Evolutionary conservation across 2,113 vertebrate genomes (phyloP).

Genomic region (Irena cyanogastra): DNA sequence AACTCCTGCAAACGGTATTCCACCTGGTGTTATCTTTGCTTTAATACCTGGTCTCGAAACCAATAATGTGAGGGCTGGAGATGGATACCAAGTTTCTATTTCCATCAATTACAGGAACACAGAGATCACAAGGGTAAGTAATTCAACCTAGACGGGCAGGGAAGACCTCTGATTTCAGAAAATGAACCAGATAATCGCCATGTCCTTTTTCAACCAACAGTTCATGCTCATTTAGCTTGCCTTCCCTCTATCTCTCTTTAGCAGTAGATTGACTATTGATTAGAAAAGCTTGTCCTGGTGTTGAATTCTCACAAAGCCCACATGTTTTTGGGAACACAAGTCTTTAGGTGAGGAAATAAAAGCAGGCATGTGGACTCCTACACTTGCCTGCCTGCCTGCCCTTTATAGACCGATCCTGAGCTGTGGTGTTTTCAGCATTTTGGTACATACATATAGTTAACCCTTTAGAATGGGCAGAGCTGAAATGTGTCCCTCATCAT

Average conservation of each 20-base stretch:
- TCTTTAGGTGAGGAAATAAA: background rate
- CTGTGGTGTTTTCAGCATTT: background rate
- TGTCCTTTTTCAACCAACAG: background rate
- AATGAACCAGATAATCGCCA: conserved; percentile 9
- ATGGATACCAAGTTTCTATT: background rate
- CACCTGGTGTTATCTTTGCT: background rate
- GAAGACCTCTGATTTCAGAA: conserved; percentile 18
- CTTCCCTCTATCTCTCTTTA: background rate
- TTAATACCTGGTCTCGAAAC: background rate
- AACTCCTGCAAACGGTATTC: background rate
- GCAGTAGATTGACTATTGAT: conserved; percentile 17
- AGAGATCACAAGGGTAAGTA: background rate
- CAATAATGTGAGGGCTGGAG: background rate
- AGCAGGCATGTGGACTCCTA: background rate
- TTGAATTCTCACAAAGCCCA: background rate
- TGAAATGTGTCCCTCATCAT: background rate
- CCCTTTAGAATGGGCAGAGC: background rate
- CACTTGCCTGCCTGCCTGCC: background rate
- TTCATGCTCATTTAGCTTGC: background rate
- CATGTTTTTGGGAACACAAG: background rate
- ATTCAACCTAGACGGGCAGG: background rate
- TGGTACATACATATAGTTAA: rapidly evolving
- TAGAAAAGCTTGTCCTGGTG: background rate
- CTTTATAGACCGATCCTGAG: background rate
- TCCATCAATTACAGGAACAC: background rate